Evolutionary conservation across 1,140 invertebrate genomes (phyloP), one percentile per base, ranked within the genome.

Genomic region (Drosophila azteca): DNA sequence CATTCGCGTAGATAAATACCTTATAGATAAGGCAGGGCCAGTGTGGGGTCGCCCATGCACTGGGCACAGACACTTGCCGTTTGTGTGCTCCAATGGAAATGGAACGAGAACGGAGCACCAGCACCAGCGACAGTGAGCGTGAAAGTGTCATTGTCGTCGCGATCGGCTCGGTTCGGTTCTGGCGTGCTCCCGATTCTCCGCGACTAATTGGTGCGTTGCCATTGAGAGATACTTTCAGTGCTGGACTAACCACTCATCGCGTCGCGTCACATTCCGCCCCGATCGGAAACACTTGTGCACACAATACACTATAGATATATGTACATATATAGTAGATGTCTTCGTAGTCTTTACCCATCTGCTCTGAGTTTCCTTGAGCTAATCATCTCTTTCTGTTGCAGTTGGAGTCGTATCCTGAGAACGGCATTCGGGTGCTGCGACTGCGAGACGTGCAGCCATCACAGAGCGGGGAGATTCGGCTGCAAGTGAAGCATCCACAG

Each of bases 391-490:
- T 11, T 55, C 49, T 11, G 43, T 73, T 76, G 8, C 62, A 85
- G 80, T 85, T 89, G 78, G 80, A 91, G 76, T 91, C 90, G 6
- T 83, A 85, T 49, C 69, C 70, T 35, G 77, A 82, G 43, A 90
- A 91, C 73, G 91, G 91, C 61, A 73, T 91, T 51, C 90, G 84
- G 50, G 68, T 91, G 61, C 54, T 92, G 60, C 91, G 85, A 57
- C 63, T 92, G 49, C 76, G 81, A 26, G 76, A 90, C 73, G 73
- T 91, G 46, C 62, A 77, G 39, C 65, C 77, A 43, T 46, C 61
- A 2, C 81, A 89, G 31, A 87, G 81, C 55, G 90, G 88, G 8
- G 90, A 90, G 66, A 70, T 91, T 52, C 90, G 84, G 44, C 76
- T 84, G 50, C 81, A 71, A 53, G 79, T 88, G 26, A 83, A 79